Evolutionary conservation across 1,140 invertebrate genomes (phyloP), one percentile per base, ranked within the genome.

Genomic region (Drosophila fuyamai): DNA sequence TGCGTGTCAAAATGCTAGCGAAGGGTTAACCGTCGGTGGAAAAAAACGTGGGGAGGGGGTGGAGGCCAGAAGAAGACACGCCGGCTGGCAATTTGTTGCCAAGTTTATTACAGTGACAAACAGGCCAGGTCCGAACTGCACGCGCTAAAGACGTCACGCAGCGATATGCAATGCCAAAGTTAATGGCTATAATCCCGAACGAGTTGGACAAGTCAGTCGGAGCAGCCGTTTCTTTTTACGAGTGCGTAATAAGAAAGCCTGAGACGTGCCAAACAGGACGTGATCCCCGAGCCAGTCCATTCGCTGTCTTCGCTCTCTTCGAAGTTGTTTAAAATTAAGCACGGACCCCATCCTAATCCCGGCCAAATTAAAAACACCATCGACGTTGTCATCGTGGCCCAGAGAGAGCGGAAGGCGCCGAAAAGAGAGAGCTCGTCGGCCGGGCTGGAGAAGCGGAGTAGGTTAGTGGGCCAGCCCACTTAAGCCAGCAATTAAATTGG

Each of bases 61-160:
- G 35, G 4, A 14, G 23, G 29, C 7, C 8, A n/a, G 10, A 14
- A 8, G 18, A 35, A 27, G 57, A 14, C 50, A 70, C 73, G 57
- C 51, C 41, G 74, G 36, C 46, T 44, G 56, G 53, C 83, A 88
- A 86, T 86, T 86, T 89, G 84, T 89, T 89, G 77, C 74, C 84
- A 72, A 89, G 70, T 86, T 86, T 86, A 86, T 86, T 81, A 79
- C 83, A 90, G 73, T 81, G 84, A 89, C 84, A 89, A 89, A 81
- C 81, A 72, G 74, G 58, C 65, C 65, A 18, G 51, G 62, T 58
- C 65, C 65, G 44, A 72, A 36, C 68, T 72, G 68, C 68, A 72
- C 68, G 68, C 66, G 53, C 66, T 72, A 72, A 72, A 72, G 68
- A 58, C 68, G 54, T 72, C 68, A 72, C 68, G 68, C 68, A 72